A percentile compares a stretch with the other conserved stretches of the same genome.
Conservation (phyloP, 2,113 vertebrate species). For the Syngnathus scovelli region DNA sequence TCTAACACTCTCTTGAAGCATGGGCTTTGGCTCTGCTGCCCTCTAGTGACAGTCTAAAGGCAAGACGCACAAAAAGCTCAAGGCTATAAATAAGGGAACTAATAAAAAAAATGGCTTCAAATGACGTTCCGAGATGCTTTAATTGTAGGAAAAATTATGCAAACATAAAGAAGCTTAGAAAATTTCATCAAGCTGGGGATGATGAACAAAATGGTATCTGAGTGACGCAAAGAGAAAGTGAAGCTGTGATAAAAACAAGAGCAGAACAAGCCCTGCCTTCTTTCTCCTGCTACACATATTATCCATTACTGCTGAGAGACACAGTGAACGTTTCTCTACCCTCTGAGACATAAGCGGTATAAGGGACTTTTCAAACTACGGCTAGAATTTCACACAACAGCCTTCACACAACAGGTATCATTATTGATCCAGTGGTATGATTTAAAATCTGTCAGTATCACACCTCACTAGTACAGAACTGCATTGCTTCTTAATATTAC, state of each 20-base stretch:
- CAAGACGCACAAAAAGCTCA: not conserved
- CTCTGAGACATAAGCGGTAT: constrained; percentile 35
- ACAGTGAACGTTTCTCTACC: constrained; percentile 47
- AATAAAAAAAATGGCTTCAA: constrained; percentile 9
- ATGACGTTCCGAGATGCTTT: not conserved
- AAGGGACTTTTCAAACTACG: constrained; percentile 11
- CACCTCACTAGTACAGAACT: too few species aligned
- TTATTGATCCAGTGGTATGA: too few species aligned
- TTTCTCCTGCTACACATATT: constrained; percentile 49
- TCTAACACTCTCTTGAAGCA: not conserved
- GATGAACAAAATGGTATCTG: not conserved
- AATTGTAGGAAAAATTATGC: constrained; percentile 4
- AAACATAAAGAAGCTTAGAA: constrained; percentile 8
- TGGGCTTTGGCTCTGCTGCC: constrained; percentile 36
- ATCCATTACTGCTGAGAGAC: constrained; percentile 57
- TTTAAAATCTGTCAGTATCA: too few species aligned
- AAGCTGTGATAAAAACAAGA: constrained; percentile 6
- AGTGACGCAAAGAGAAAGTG: not conserved
- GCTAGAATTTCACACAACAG: too few species aligned
- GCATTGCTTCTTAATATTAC: too few species aligned
- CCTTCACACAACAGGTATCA: too few species aligned
- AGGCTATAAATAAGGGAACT: not conserved
- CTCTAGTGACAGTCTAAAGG: constrained; percentile 43
- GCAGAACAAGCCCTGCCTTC: constrained; percentile 9
- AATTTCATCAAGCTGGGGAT: constrained; percentile 13